These are phyloP conservation scores for Catocala fraxini DNA, from an alignment of 2,888 invertebrate genomes.

Conservation along the genomic window DNA sequence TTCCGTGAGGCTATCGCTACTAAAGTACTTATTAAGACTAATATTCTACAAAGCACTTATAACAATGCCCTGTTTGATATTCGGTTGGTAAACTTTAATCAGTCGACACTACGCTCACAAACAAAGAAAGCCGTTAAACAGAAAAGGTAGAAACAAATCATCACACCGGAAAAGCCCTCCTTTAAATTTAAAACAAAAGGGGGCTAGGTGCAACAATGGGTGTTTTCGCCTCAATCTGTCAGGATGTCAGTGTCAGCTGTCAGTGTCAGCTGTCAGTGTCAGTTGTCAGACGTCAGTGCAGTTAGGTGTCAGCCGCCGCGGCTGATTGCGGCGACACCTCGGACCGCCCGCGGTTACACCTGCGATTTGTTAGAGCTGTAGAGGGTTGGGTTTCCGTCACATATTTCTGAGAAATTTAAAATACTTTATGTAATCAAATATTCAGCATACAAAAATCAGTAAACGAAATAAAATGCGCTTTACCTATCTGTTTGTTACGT, in stretches of 20 bases:
- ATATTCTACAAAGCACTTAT: no score
- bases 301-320: constrained; percentile 75
- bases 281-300: constrained; percentile 65
- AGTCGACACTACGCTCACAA: constrained; percentile 11
- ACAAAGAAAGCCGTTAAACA: constrained; percentile 5
- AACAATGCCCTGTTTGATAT: background rate
- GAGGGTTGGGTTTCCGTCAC: constrained; percentile 13
- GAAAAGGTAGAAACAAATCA: constrained; percentile 24
- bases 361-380: constrained; percentile 27
- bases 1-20: no score
- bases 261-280: constrained; percentile 58
- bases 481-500: no score
- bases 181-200: constrained; percentile 59
- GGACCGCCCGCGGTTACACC: constrained; percentile 62
- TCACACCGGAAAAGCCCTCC: constrained; percentile 41
- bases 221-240: constrained; percentile 63
- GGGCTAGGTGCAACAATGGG: constrained; percentile 58
- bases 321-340: constrained; percentile 78
- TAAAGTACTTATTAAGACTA: no score
- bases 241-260: constrained; percentile 47
- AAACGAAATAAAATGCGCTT: no score
- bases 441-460: no score
- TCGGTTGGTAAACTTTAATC: constrained; percentile 17
- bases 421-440: background rate
- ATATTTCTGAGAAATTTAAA: constrained; percentile 10